Evolutionary conservation across 2,888 invertebrate genomes (phyloP).

Genomic region (Dryadula phaetusa): DNA sequence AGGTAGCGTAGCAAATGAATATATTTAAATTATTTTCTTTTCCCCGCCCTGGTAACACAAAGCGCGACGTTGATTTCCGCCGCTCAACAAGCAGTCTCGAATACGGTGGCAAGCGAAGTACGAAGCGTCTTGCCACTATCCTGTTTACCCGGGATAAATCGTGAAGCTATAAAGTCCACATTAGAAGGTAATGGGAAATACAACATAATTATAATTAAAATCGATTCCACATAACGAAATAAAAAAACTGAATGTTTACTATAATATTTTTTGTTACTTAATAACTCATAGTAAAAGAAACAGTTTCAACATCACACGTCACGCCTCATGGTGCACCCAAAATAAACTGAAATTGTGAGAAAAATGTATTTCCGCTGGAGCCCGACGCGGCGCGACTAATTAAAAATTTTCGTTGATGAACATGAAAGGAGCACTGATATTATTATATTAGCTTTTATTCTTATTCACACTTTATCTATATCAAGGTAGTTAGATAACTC

Average conservation of each 20-base stretch:
- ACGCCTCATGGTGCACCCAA: constrained; percentile 11
- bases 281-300: neutral
- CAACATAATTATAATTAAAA: no score
- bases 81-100: no score
- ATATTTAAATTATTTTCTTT: no score
- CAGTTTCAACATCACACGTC: constrained; percentile 14
- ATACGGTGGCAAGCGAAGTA: no score
- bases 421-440: constrained; percentile 7
- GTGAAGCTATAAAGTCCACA: no score
- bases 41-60: no score
- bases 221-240: neutral
- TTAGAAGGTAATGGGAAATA: no score
- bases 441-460: neutral
- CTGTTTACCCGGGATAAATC: no score
- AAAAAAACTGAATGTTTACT: neutral
- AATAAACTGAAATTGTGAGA: constrained; percentile 26
- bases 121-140: no score
- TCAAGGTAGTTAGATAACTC: no score
- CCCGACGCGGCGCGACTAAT: constrained; percentile 30
- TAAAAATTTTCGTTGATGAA: constrained; percentile 18
- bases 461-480: neutral
- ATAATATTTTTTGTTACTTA: constrained; percentile 1
- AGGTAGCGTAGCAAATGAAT: no score
- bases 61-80: no score
- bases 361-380: constrained; percentile 27